Conservation (phyloP, 2,113 vertebrate species). For the Camelus bactrianus region DNA sequence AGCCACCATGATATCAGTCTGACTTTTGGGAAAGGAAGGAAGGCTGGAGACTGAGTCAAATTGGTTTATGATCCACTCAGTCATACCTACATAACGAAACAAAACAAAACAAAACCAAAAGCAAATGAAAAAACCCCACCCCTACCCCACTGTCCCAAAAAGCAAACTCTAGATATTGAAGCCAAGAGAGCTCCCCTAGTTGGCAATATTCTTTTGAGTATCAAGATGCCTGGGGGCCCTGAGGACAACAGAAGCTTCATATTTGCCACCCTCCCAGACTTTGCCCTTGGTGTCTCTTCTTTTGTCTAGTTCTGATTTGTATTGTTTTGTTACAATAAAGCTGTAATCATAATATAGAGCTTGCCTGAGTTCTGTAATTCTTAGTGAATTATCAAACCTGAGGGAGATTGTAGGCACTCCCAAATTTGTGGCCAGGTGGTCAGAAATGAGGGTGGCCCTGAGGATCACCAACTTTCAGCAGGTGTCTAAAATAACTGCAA, state of each 20-base stretch:
- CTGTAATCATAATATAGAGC: neutral
- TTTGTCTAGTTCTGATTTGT: neutral
- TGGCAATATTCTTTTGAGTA: neutral
- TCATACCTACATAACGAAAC: neutral
- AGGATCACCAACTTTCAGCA: neutral
- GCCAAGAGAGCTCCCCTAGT: neutral
- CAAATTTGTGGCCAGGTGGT: neutral
- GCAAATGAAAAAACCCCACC: neutral
- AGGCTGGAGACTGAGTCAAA: neutral
- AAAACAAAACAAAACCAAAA: neutral
- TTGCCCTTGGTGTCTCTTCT: neutral
- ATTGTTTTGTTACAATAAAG: neutral
- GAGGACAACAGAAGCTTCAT: neutral
- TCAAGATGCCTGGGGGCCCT: neutral
- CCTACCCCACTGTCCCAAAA: rapidly evolving
- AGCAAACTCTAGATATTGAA: neutral
- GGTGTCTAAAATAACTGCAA: neutral
- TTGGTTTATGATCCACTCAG: neutral
- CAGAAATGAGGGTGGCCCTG: neutral
- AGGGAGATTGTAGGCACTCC: neutral
- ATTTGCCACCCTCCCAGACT: neutral
- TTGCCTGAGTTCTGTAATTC: neutral
- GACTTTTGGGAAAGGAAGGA: neutral
- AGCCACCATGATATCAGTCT: neutral
- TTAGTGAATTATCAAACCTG: neutral